Percentiles rank a stretch among this genome's conserved stretches.
phyloP scores from a whole-genome alignment of 2,113 vertebrate genomes.

The Delphinapterus leucas region DNA sequence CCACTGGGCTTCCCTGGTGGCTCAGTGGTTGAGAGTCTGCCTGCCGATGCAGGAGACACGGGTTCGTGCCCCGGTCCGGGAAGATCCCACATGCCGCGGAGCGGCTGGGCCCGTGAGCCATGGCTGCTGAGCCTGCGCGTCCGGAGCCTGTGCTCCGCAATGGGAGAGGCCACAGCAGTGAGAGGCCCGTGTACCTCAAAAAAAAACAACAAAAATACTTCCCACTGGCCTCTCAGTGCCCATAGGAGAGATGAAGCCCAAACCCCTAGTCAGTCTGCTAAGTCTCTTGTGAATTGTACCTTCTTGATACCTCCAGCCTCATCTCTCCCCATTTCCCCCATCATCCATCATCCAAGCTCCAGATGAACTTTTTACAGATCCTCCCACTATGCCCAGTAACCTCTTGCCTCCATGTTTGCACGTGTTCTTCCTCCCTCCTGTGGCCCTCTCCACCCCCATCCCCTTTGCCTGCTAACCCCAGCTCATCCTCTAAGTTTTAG shows the following conservation, averaged over 20 bases:
- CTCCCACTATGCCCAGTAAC: background rate
- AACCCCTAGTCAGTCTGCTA: too few species aligned
- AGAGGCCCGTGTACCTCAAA: too few species aligned
- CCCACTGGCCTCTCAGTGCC: background rate
- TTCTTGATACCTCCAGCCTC: background rate
- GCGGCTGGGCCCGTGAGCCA: too few species aligned
- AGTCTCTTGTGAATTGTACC: background rate
- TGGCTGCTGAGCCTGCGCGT: too few species aligned
- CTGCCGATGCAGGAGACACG: too few species aligned
- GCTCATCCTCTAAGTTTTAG: background rate
- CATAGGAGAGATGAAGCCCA: background rate
- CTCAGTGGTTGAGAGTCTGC: too few species aligned
- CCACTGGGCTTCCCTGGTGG: too few species aligned
- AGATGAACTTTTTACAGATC: background rate
- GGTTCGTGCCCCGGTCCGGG: too few species aligned
- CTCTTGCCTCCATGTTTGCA: background rate
- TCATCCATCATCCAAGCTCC: background rate
- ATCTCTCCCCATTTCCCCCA: background rate
- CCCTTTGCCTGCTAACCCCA: background rate
- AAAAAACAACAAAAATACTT: background rate
- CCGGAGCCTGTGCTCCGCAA: too few species aligned
- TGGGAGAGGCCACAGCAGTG: too few species aligned
- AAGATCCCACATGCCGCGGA: too few species aligned
- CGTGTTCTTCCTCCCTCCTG: background rate
- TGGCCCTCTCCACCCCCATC: fast-evolving